phyloP scores from a whole-genome alignment of 2,797 vertebrate genomes.

The Sebastes diaconus region DNA sequence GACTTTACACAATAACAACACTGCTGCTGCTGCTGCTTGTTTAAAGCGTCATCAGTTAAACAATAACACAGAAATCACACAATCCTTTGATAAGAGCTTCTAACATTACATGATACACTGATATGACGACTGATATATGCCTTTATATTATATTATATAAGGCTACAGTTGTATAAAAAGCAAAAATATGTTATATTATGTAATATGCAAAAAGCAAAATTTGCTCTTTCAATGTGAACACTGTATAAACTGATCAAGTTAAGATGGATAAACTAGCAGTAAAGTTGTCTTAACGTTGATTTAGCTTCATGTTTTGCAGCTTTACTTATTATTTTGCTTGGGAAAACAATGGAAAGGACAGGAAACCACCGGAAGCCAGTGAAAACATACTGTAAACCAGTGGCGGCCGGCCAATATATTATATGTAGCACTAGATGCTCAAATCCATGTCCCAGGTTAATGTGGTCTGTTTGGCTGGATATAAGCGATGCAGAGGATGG shows the following conservation, averaged over 20 bases:
- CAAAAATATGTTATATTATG: too few relatives aligned
- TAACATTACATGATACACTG: background rate
- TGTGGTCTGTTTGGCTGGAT: too few relatives aligned
- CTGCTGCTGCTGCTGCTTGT: too few relatives aligned
- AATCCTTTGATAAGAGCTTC: background rate
- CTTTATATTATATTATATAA: too few relatives aligned
- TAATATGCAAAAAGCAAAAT: too few relatives aligned
- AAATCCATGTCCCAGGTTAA: too few relatives aligned
- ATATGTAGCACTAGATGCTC: too few relatives aligned
- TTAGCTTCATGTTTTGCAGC: background rate
- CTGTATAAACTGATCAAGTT: accelerated
- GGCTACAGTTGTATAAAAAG: background rate
- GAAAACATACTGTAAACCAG: background rate
- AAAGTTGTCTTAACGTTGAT: background rate
- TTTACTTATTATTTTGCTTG: background rate
- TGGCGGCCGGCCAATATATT: too few relatives aligned
- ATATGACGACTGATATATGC: background rate
- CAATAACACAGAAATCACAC: background rate
- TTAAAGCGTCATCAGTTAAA: background rate
- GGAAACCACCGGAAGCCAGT: background rate
- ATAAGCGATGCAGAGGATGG: background rate
- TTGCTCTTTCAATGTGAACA: background rate
- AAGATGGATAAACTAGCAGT: too few relatives aligned
- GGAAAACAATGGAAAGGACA: background rate
- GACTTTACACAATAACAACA: background rate